Base-by-base conservation (phyloP, 1,140 invertebrate genomes). In the Arctopsyche grandis region DNA sequence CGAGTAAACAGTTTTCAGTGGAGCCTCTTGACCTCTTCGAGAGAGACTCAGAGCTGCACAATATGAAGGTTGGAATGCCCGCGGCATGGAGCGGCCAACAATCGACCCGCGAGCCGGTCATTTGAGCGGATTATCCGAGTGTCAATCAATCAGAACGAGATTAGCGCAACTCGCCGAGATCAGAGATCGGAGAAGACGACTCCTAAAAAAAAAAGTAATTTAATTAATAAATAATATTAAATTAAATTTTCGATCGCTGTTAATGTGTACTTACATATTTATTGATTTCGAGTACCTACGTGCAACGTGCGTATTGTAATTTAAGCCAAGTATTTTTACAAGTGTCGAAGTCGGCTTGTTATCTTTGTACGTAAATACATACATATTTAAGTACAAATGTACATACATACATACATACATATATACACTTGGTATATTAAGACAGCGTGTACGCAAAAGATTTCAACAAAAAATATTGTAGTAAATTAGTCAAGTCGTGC, bases 1-100 rank as follows among this genome's bases (percentile, higher is more conserved):
- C 71, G 46, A 71, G 79, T 80, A 80, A 80, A 80, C 70, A 80
- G 56, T 56, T 74, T 78, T 52, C 75, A 78, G 79, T 73, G 56
- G 74, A 52, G 75, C 74, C 74, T 74, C 79, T 80, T 80, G 79
- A 80, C 79, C 79, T 80, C 79, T 70, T 10, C 38, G 43, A 26
- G 71, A 29, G 44, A 48, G 71, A 29, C 71, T 44, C 21, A 0
- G 48, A 52, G 58, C 63, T 66, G 63, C 48, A 26, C 38, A 71
- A 48, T 71, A 77, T 58, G 69, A 79, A 80, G 69, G 79, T 76
- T 77, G 69, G 66, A 77, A 60, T 60, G 38, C 19, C 46, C 22
- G 24, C 43, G 48, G 71, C 19, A 26, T n/a, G 21, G 16, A 43
- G 14, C 10, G 58, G 43, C 38, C 43, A 74, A 74, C 71, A 12